A percentile compares a stretch with the other conserved stretches of the same genome.
phyloP scores from a whole-genome alignment of 1,140 invertebrate species.

The Eubasilissa regina region DNA sequence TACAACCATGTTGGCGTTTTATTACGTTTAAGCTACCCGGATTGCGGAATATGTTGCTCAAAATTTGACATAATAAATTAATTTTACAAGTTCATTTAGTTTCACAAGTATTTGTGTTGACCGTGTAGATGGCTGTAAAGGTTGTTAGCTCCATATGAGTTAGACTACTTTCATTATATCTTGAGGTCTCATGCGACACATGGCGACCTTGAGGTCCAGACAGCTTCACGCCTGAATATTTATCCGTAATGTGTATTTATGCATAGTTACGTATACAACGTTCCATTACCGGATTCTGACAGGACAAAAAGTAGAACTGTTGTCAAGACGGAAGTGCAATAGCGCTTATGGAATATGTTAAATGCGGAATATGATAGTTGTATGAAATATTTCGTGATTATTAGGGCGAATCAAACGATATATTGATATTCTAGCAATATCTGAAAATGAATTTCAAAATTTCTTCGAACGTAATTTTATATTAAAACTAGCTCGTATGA shows the following conservation, averaged over 20 bases:
- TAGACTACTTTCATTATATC: conserved; percentile 13
- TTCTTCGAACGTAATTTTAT: too few relatives aligned
- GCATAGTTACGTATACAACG: not conserved
- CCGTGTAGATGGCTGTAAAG: not conserved
- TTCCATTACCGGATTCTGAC: conserved; percentile 23
- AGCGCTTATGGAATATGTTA: too few relatives aligned
- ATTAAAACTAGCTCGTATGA: too few relatives aligned
- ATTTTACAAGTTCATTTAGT: not conserved
- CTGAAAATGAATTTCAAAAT: too few relatives aligned
- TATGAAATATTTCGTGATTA: too few relatives aligned
- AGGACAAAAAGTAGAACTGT: not conserved
- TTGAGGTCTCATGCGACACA: conserved; percentile 21
- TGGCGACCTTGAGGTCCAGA: conserved; percentile 15
- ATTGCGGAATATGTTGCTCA: too few relatives aligned
- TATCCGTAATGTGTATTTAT: not conserved
- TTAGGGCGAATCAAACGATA: too few relatives aligned
- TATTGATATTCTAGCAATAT: too few relatives aligned
- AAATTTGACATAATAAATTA: too few relatives aligned
- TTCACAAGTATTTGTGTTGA: not conserved
- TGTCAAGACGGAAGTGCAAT: not conserved
- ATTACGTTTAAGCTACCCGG: too few relatives aligned
- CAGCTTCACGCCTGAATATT: conserved; percentile 12
- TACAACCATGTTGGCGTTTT: too few relatives aligned
- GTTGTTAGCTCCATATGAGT: not conserved
- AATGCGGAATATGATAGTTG: too few relatives aligned